Conservation (phyloP, 2,888 invertebrate genomes). For the Drosophila recens region DNA sequence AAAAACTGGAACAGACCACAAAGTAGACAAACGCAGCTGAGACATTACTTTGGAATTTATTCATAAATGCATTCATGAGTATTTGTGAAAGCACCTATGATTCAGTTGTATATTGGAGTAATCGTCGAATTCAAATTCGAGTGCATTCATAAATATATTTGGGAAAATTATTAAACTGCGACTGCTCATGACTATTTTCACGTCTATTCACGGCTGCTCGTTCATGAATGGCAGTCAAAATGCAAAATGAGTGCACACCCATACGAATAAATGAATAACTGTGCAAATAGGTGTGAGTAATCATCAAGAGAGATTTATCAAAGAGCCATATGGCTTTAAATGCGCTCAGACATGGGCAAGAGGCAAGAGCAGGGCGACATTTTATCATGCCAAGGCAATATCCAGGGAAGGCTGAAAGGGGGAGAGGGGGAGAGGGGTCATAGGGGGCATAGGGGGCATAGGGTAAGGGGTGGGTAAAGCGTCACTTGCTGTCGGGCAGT, state of each 20-base stretch:
- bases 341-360: conserved; percentile 10
- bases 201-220: conserved; percentile 6
- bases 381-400: not conserved
- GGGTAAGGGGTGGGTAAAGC: conserved; percentile 10
- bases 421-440: not conserved
- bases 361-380: not conserved
- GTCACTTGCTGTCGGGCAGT: conserved; percentile 44
- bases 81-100: not conserved
- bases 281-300: conserved; percentile 27
- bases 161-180: too few relatives aligned
- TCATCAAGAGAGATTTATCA: conserved; percentile 30
- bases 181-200: not conserved
- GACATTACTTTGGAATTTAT: not conserved
- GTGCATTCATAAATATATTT: not conserved
- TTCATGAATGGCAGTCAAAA: conserved; percentile 11
- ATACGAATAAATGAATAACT: conserved; percentile 19
- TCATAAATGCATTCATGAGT: not conserved
- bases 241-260: conserved; percentile 18
- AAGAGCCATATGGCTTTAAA: conserved; percentile 50
- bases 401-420: not conserved
- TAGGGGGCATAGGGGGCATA: not conserved
- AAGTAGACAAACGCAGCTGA: not conserved
- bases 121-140: not conserved
- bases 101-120: not conserved
- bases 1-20: not conserved